These are phyloP conservation scores for Rhegmatorhina hoffmannsi DNA, from an alignment of 2,113 vertebrate genomes.

Conservation along the genomic window DNA sequence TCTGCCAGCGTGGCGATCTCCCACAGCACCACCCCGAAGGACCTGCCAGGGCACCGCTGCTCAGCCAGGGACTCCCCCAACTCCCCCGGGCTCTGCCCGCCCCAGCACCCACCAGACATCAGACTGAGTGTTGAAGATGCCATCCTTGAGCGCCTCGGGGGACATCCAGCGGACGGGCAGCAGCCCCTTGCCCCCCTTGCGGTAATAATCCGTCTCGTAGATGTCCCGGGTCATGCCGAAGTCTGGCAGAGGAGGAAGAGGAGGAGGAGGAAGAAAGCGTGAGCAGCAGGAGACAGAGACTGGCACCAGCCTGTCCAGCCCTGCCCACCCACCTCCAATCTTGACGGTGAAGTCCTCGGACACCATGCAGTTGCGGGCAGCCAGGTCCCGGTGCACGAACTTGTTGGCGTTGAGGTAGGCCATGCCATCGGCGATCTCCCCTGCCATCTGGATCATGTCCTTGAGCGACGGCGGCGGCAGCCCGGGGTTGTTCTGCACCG, in stretches of 20 bases:
- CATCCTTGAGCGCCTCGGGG: conserved; percentile 81
- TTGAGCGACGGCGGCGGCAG: conserved; percentile 59
- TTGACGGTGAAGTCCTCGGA: conserved; percentile 83
- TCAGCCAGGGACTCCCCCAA: neutral
- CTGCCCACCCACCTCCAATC: conserved; percentile 74
- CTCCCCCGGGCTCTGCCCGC: rapidly evolving
- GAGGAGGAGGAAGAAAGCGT: neutral
- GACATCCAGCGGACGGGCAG: conserved; percentile 85
- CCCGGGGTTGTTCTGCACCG: conserved; percentile 73
- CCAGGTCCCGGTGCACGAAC: conserved; percentile 83
- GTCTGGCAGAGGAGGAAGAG: conserved; percentile 47
- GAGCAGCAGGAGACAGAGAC: rapidly evolving
- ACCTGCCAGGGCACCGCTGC: conserved; percentile 19
- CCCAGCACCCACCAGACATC: conserved; percentile 77
- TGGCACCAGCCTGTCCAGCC: rapidly evolving
- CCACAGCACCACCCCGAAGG: conserved; percentile 82
- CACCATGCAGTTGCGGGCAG: conserved; percentile 86
- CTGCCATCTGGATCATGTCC: conserved; percentile 84
- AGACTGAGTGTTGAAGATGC: conserved; percentile 80
- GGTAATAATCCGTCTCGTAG: conserved; percentile 83
- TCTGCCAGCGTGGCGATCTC: conserved; percentile 81
- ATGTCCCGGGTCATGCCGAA: conserved; percentile 85
- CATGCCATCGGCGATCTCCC: conserved; percentile 84
- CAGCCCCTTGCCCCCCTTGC: conserved; percentile 81
- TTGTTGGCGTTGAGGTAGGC: conserved; percentile 83